phyloP scores from a whole-genome alignment of 2,888 invertebrate genomes.

The Drepanosiphum platanoidis region DNA sequence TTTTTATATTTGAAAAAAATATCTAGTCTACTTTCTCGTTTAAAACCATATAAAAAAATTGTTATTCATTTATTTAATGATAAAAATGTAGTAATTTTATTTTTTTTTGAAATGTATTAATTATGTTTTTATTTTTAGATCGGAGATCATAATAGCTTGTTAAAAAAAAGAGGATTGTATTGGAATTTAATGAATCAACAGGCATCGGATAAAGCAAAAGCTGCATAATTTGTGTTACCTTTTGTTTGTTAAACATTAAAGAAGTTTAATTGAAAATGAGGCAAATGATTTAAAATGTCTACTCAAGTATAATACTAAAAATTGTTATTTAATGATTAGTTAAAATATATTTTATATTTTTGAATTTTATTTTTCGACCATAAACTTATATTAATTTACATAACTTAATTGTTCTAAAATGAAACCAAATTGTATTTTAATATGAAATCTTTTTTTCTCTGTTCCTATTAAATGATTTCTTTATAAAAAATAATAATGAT shows the following conservation, averaged over 20 bases:
- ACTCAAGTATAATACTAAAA: neutral
- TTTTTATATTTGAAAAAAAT: too few relatives aligned
- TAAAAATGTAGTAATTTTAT: neutral
- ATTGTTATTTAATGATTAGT: neutral
- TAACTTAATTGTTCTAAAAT: too few relatives aligned
- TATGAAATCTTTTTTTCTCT: too few relatives aligned
- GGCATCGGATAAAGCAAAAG: constrained; percentile 59
- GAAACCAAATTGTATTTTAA: too few relatives aligned
- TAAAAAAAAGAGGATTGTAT: constrained; percentile 82
- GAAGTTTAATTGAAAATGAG: neutral
- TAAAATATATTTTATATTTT: neutral
- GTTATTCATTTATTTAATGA: neutral
- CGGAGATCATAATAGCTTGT: constrained; percentile 84
- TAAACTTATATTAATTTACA: too few relatives aligned
- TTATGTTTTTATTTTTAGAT: constrained; percentile 72
- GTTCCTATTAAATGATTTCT: too few relatives aligned
- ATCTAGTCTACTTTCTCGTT: too few relatives aligned
- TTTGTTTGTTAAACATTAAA: neutral
- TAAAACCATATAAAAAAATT: too few relatives aligned
- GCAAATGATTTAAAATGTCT: neutral
- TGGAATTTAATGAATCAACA: constrained; percentile 86
- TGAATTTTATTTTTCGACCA: too few relatives aligned
- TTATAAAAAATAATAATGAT: too few relatives aligned
- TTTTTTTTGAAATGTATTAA: neutral
- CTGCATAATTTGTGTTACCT: constrained; percentile 16